Evolutionary conservation across 2,888 invertebrate species (phyloP).

Genomic region (Enoplolaimus lenunculus): DNA sequence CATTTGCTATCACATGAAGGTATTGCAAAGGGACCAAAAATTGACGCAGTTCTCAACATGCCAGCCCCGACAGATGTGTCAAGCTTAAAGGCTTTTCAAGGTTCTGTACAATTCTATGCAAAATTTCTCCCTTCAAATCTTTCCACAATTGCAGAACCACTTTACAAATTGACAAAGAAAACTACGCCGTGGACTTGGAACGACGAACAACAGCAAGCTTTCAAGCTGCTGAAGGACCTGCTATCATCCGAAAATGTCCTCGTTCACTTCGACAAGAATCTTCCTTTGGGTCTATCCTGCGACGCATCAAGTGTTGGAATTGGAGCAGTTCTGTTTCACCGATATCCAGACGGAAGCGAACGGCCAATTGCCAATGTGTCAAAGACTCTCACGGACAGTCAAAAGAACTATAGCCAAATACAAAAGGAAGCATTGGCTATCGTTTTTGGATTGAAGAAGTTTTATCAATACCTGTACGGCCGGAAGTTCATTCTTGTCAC

Average conservation of each 20-base stretch:
- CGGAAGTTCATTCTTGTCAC: conserved; percentile 5
- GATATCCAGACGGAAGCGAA: conserved; percentile 5
- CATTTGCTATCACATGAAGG: conserved; percentile 3
- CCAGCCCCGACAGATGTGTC: conserved; percentile 22
- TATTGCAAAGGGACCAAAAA: neutral
- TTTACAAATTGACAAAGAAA: conserved; percentile 12
- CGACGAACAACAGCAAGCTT: conserved; percentile 16
- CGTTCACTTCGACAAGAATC: neutral
- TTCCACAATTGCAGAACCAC: conserved; percentile 8
- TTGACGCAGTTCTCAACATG: conserved; percentile 20
- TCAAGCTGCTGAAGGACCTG: conserved; percentile 17
- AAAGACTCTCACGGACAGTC: conserved; percentile 11
- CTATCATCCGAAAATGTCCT: conserved; percentile 12
- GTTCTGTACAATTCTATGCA: conserved; percentile 21
- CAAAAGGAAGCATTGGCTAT: conserved; percentile 8
- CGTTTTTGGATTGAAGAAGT: neutral
- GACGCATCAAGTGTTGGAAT: conserved; percentile 1
- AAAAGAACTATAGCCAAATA: conserved; percentile 1
- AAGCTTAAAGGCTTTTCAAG: conserved; percentile 21
- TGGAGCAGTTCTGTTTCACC: neutral
- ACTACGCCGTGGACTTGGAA: conserved; percentile 4
- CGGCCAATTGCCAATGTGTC: conserved; percentile 16
- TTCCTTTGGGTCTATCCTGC: conserved; percentile 1
- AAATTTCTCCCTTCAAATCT: conserved; percentile 19
- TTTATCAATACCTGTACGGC: conserved; percentile 6